phyloP scores from a whole-genome alignment of 1,140 invertebrate genomes.

The Phymorhynchus buccinoides region DNA sequence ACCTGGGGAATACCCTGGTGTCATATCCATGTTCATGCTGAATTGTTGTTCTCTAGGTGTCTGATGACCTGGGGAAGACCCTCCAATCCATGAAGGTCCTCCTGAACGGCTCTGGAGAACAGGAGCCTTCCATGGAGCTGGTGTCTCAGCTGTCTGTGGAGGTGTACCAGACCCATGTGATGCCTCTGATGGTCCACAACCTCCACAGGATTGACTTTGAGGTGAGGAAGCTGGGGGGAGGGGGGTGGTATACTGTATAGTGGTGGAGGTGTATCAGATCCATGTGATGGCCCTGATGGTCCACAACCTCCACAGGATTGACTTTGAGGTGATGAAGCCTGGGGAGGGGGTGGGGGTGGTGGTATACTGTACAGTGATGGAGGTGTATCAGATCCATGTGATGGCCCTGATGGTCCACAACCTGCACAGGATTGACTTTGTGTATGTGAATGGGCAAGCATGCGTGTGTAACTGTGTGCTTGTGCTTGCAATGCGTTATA shows the following conservation, averaged over 20 bases:
- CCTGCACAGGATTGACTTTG: conserved; percentile 96
- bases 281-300: conserved; percentile 93
- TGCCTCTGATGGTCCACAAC: conserved; percentile 93
- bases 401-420: conserved; percentile 94
- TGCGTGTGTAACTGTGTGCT: too few relatives aligned
- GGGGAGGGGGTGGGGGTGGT: too few relatives aligned
- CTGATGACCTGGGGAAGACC: conserved; percentile 98
- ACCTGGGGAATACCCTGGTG: too few relatives aligned
- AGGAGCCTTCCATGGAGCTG: conserved; percentile 97
- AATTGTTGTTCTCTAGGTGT: conserved; percentile 67
- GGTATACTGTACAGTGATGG: too few relatives aligned
- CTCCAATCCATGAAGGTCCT: conserved; percentile 96
- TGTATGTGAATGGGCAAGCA: conserved; percentile 84
- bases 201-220: conserved; percentile 98
- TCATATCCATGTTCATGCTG: too few relatives aligned
- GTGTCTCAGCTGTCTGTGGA: conserved; percentile 94
- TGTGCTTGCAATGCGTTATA: conserved; percentile 99
- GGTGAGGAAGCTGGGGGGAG: conserved; percentile 73
- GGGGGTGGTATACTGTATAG: too few relatives aligned
- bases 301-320: conserved; percentile 94
- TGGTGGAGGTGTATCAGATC: conserved; percentile 89
- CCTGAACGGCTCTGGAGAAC: conserved; percentile 96
- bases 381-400: conserved; percentile 89
- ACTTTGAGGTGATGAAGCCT: conserved; percentile 91
- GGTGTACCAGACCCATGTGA: conserved; percentile 89